A percentile compares a stretch with the other conserved stretches of the same genome.
Conservation (phyloP, 1,140 invertebrate species). For the Antheraea mylitta region DNA sequence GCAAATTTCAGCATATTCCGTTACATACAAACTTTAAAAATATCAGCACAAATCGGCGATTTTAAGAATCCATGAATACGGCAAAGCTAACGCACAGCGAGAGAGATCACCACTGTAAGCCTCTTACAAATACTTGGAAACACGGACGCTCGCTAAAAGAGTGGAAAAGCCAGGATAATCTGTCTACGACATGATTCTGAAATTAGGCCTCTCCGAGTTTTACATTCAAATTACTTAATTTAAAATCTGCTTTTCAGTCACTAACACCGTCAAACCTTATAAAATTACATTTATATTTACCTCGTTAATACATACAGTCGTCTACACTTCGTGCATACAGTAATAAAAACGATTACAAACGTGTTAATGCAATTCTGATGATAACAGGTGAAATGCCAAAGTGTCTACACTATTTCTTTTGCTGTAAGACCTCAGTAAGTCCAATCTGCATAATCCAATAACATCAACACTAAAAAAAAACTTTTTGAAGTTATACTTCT, state of each 20-base stretch:
- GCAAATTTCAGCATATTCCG: background rate
- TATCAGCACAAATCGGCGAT: background rate
- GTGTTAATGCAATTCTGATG: too few relatives aligned
- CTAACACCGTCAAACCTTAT: background rate
- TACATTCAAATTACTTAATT: slow-evolving; percentile 40
- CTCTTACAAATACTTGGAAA: slow-evolving; percentile 48
- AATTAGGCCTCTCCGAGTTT: slow-evolving; percentile 45
- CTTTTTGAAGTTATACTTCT: too few relatives aligned
- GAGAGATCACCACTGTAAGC: slow-evolving; percentile 49
- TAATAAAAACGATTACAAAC: too few relatives aligned
- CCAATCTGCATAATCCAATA: too few relatives aligned
- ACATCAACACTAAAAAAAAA: too few relatives aligned
- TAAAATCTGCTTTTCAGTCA: background rate
- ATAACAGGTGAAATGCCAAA: too few relatives aligned
- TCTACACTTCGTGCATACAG: too few relatives aligned
- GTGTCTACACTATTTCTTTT: too few relatives aligned
- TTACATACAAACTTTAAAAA: background rate
- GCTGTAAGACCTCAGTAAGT: too few relatives aligned
- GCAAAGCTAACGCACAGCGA: slow-evolving; percentile 21
- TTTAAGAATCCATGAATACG: background rate
- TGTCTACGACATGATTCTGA: slow-evolving; percentile 51
- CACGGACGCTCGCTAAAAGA: slow-evolving; percentile 37
- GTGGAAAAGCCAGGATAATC: slow-evolving; percentile 56
- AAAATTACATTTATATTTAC: too few relatives aligned
- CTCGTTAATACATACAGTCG: too few relatives aligned